A percentile compares a stretch with the other conserved stretches of the same genome.
Evolutionary conservation across 2,113 vertebrate species (phyloP).

Genomic region (Acanthisitta chloris): DNA sequence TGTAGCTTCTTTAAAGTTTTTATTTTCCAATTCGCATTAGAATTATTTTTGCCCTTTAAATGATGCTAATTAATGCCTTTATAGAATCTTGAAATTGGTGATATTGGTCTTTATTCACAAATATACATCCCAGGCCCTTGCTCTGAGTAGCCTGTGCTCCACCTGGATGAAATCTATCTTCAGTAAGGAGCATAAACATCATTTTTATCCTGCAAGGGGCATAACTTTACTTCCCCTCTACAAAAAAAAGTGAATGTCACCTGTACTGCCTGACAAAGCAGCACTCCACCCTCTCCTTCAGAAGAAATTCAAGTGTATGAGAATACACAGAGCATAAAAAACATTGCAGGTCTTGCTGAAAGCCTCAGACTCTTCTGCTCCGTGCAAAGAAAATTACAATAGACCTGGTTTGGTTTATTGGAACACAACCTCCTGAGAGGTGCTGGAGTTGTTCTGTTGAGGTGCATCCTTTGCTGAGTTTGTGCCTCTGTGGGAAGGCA

Average conservation of each 20-base stretch:
- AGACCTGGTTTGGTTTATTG: not conserved
- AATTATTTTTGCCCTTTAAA: not conserved
- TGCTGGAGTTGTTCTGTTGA: not conserved
- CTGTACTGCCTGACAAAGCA: not conserved
- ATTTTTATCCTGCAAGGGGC: not conserved
- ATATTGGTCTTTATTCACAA: not conserved
- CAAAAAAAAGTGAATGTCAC: not conserved
- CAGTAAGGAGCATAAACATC: not conserved
- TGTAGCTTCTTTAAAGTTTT: not conserved
- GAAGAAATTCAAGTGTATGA: not conserved
- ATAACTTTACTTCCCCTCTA: not conserved
- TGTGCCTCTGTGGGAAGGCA: not conserved
- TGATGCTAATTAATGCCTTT: not conserved
- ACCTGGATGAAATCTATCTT: not conserved
- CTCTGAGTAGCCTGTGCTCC: not conserved
- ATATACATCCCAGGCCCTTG: not conserved
- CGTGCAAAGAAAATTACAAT: not conserved
- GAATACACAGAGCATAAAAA: not conserved
- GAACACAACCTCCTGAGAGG: not conserved
- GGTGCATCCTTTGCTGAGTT: not conserved
- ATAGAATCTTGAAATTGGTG: not conserved
- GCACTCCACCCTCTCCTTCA: not conserved
- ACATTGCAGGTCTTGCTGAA: not conserved
- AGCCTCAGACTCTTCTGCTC: not conserved
- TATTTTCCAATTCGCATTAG: not conserved